Conservation (phyloP, 2,888 invertebrate genomes). For the Gibbula magus region DNA sequence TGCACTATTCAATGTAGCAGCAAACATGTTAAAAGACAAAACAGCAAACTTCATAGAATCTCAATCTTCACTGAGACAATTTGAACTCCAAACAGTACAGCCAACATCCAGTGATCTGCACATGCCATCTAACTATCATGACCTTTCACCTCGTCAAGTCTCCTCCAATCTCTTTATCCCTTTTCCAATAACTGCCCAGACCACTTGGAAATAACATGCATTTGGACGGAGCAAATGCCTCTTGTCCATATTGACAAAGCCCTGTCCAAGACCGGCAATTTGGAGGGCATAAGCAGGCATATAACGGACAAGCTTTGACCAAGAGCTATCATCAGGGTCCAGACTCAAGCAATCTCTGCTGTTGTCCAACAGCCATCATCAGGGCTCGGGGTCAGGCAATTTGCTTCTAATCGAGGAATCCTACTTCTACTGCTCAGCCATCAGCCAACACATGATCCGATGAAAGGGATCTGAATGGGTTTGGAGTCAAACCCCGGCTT, state of each 20-base stretch:
- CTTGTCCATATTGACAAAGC: constrained; percentile 21
- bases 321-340: background rate
- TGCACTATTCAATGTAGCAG: no score
- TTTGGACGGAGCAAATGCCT: background rate
- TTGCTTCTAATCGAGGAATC: constrained; percentile 6
- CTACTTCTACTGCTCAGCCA: background rate
- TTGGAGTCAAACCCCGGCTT: background rate
- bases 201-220: constrained; percentile 7
- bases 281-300: background rate
- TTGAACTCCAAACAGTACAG: no score
- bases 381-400: background rate
- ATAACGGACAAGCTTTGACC: constrained; percentile 11
- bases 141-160: background rate
- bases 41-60: no score
- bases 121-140: background rate
- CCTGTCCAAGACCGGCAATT: background rate
- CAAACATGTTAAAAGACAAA: no score
- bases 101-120: background rate
- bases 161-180: constrained; percentile 8
- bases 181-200: constrained; percentile 4
- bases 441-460: background rate
- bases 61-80: no score
- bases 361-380: no score
- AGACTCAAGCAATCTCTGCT: no score
- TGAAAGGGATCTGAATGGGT: background rate